phyloP scores from a whole-genome alignment of 2,888 invertebrate genomes.

The Graphium colonna region DNA sequence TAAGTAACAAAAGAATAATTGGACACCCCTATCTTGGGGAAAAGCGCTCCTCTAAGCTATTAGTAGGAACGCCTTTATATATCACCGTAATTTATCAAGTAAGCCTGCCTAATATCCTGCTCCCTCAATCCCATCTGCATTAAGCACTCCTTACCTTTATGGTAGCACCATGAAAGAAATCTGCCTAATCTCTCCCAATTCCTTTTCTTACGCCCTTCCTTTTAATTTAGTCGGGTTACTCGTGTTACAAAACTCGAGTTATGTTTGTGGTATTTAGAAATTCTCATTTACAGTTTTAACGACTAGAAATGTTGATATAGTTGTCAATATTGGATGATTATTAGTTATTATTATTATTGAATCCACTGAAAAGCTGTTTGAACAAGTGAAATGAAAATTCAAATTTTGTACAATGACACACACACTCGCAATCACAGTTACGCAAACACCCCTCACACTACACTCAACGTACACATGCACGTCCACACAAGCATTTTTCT shows the following conservation, averaged over 20 bases:
- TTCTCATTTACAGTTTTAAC: no score
- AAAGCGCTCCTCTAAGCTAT: constrained; percentile 5
- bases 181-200: constrained; percentile 8
- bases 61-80: constrained; percentile 14
- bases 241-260: no score
- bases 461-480: no score
- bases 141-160: constrained; percentile 10
- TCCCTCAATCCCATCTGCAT: constrained; percentile 16
- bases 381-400: no score
- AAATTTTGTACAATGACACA: no score
- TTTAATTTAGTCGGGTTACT: constrained; percentile 1
- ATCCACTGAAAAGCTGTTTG: background rate
- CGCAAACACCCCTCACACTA: no score
- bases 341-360: background rate
- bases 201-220: background rate
- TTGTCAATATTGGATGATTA: no score
- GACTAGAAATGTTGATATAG: no score
- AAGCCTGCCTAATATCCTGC: constrained; percentile 6
- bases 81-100: constrained; percentile 20
- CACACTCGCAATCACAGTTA: no score
- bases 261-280: no score
- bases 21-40: background rate
- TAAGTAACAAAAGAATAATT: background rate
- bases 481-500: no score
- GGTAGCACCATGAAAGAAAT: constrained; percentile 14